A percentile compares a stretch with the other conserved stretches of the same genome.
Conservation (phyloP, 2,888 invertebrate genomes). For the Conus canariensis region DNA sequence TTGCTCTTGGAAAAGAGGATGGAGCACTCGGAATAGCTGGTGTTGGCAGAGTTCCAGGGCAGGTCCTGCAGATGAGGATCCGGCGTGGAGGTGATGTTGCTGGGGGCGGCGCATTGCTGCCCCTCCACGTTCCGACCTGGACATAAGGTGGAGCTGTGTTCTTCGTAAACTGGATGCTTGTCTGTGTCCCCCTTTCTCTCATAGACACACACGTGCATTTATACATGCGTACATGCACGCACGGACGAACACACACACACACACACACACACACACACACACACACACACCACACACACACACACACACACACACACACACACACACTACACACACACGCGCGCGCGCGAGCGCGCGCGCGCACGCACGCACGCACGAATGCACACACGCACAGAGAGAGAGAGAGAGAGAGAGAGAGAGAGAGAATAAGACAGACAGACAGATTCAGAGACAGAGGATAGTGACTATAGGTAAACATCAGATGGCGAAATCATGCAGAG, state of each 20-base stretch:
- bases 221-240: not conserved
- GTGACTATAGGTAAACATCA: no score
- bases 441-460: no score
- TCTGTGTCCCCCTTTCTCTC: no score
- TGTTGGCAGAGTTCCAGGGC: not conserved
- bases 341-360: not conserved
- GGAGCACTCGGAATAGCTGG: constrained; percentile 2
- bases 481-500: no score
- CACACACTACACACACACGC: not conserved
- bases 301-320: not conserved
- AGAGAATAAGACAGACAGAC: no score
- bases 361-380: not conserved
- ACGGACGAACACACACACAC: constrained; percentile 11
- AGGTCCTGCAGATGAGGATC: not conserved
- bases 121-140: constrained; percentile 29
- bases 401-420: no score
- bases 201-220: no score
- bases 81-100: not conserved
- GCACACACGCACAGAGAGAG: not conserved
- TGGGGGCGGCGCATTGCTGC: not conserved
- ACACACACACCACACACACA: not conserved
- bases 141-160: no score
- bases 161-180: no score
- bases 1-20: not conserved
- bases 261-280: not conserved